These are phyloP conservation scores for Tetragnatha versicolor DNA, from an alignment of 1,140 invertebrate species.

Conservation along the genomic window DNA sequence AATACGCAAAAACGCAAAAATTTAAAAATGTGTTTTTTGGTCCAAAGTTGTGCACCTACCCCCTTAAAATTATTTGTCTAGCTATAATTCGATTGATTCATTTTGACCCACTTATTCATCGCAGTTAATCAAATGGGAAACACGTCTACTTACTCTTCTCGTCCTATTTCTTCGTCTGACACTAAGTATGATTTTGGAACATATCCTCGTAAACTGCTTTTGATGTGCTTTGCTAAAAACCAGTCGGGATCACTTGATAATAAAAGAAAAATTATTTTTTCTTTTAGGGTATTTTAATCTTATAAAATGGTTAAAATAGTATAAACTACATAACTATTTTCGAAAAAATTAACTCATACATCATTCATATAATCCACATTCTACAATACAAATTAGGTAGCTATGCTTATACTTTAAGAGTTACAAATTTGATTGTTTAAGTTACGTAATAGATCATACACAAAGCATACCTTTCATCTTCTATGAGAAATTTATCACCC, in stretches of 20 bases:
- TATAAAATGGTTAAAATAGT: neutral
- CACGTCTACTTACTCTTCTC: conserved; percentile 84
- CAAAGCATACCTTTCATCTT: conserved; percentile 74
- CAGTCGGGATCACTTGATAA: conserved; percentile 79
- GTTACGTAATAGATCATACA: neutral
- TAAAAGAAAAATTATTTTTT: neutral
- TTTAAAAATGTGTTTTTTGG: too few species aligned
- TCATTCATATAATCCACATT: neutral
- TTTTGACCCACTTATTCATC: too few species aligned
- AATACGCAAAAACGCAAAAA: too few species aligned
- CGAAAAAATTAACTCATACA: neutral
- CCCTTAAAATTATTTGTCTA: neutral
- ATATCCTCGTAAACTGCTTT: conserved; percentile 81
- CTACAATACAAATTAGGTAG: neutral
- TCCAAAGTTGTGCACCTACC: too few species aligned
- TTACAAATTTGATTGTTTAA: too few species aligned
- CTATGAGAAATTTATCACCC: conserved; percentile 86
- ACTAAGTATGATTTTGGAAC: conserved; percentile 94
- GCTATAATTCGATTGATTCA: conserved; percentile 9
- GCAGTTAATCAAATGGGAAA: too few species aligned
- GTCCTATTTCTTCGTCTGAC: conserved; percentile 87
- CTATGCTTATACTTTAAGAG: neutral
- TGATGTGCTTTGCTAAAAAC: conserved; percentile 88
- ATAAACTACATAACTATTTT: neutral
- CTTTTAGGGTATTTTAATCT: neutral